A percentile compares a stretch with the other conserved stretches of the same genome.
These are phyloP conservation scores for Asteroscopus sphinx DNA, from an alignment of 2,888 invertebrate species.

Conservation along the genomic window DNA sequence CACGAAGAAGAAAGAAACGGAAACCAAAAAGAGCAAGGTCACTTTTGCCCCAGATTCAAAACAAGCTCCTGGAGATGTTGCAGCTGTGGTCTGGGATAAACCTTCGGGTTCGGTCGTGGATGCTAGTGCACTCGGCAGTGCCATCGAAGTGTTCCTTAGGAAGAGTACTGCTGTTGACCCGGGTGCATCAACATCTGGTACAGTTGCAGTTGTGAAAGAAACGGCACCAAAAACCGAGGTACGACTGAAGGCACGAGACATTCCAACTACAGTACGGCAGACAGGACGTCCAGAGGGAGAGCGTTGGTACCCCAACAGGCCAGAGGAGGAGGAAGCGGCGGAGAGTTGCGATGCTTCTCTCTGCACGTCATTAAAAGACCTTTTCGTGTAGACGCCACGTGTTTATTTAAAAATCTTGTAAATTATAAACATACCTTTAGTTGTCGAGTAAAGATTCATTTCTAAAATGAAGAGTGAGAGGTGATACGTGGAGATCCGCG, in stretches of 20 bases:
- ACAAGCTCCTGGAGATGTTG: conserved; percentile 88
- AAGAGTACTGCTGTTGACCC: conserved; percentile 89
- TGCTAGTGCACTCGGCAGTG: conserved; percentile 94
- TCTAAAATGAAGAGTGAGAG: conserved; percentile 69
- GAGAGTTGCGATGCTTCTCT: conserved; percentile 95
- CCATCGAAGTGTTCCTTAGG: conserved; percentile 95
- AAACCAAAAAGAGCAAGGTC: conserved; percentile 86
- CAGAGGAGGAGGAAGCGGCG: conserved; percentile 92
- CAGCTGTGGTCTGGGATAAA: conserved; percentile 93
- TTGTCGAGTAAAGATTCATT: conserved; percentile 77
- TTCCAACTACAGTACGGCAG: conserved; percentile 72
- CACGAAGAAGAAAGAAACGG: conserved; percentile 89
- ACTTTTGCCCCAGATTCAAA: conserved; percentile 91
- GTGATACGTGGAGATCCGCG: conserved; percentile 56
- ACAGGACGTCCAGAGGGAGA: conserved; percentile 70
- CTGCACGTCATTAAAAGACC: conserved; percentile 95
- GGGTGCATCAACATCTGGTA: conserved; percentile 72
- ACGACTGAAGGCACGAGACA: conserved; percentile 77
- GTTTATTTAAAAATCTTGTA: conserved; percentile 78
- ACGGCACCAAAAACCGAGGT: conserved; percentile 73
- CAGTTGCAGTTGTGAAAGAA: conserved; percentile 65
- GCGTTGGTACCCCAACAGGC: conserved; percentile 91
- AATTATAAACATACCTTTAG: conserved; percentile 76
- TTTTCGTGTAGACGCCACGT: conserved; percentile 92
- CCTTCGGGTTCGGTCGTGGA: conserved; percentile 94